phyloP scores from a whole-genome alignment of 2,797 vertebrate genomes.

The Coreius guichenoti region DNA sequence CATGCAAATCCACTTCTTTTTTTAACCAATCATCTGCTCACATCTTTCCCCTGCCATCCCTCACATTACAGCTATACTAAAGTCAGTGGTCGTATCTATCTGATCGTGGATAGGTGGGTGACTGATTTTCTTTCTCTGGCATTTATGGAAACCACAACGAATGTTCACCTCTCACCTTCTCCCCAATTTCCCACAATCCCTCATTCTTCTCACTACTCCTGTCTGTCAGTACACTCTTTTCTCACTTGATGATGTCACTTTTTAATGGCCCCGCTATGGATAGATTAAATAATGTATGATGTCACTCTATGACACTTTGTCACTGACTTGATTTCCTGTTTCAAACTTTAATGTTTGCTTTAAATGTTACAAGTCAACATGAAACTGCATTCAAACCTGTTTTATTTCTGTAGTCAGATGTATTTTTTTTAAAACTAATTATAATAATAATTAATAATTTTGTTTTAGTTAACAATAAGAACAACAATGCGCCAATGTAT shows the following conservation, averaged over 20 bases:
- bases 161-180: constrained; percentile 56
- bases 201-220: constrained; percentile 30
- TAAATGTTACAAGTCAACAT: constrained; percentile 19
- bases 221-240: constrained; percentile 52
- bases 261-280: neutral
- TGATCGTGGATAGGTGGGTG: constrained; percentile 99
- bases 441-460: no score
- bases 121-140: constrained; percentile 74
- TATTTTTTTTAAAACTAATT: neutral
- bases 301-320: neutral
- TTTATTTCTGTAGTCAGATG: neutral
- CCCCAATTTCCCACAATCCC: constrained; percentile 39
- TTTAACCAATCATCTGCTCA: constrained; percentile 66
- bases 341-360: neutral
- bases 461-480: no score
- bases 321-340: neutral
- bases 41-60: constrained; percentile 68
- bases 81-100: constrained; percentile 97
- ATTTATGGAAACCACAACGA: constrained; percentile 62
- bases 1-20: constrained; percentile 61
- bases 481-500: no score
- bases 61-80: constrained; percentile 92
- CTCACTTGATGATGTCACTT: neutral
- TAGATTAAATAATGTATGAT: neutral
- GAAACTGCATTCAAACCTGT: neutral